Base-by-base conservation (phyloP, 1,140 invertebrate genomes). In the Drosophila navojoa region DNA sequence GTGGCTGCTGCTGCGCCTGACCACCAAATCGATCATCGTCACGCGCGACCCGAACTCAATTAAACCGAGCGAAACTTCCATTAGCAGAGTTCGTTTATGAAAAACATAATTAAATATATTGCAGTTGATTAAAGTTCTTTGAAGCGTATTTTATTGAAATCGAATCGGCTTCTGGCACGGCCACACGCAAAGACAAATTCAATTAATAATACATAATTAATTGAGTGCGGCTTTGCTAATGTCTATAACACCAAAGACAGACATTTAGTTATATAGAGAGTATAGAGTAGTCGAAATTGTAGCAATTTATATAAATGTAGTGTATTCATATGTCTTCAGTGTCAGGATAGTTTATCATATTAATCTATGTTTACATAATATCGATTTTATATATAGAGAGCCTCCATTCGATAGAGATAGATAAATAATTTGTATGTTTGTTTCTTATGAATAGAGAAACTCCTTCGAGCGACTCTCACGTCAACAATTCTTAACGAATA, bases 61-160 rank as follows among this genome's bases (percentile, higher is more conserved):
- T 82, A 87, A 86, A 76, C 61, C 63, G 67, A 78, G 71, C 82
- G 62, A 81, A 73, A 85, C 81, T 87, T 87, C 85, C 82, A 85
- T 87, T 85, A 85, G 62, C 71, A 77, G 81, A 75, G 67, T 85
- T 78, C 82, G 85, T 72, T 85, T 85, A 57, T 53, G 67, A 47
- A 79, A 87, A 82, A 76, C 70, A 77, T 86, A 84, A 84, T 84
- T 84, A 84, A 86, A 81, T 79, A 71, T 38, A 55, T 4, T 32
- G 29, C 70, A 61, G 73, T 64, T 64, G 69, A 80, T 84, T 67
- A 68, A 35, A 55, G n/a, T 22, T 57, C 38, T 42, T 40, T 40
- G 38, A 9, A 40, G 53, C 53, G 53, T 7, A 40, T 55, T 40
- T 40, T 64, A 80, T 64, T 66, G 70, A 79, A 79, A 61, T 79